These are phyloP conservation scores for Mus musculus DNA, from an alignment of 2,113 vertebrate species.

Conservation along the genomic window DNA sequence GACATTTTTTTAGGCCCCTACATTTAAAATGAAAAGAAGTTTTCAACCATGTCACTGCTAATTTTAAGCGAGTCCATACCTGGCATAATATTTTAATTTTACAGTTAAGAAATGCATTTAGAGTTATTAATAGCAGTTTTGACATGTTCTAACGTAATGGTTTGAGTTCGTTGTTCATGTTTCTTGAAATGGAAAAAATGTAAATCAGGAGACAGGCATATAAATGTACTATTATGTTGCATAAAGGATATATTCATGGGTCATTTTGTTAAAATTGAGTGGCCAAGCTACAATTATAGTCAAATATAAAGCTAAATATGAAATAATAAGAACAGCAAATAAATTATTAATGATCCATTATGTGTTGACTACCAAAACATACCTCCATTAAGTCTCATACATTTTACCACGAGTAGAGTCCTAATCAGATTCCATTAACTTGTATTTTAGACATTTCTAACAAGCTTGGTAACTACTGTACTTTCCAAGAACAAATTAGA, in stretches of 20 bases:
- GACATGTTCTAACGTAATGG: constrained; percentile 23
- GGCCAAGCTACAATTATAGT: constrained; percentile 8
- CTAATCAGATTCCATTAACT: constrained; percentile 60
- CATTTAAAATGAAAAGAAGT: constrained; percentile 70
- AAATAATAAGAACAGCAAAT: constrained; percentile 58
- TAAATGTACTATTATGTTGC: constrained; percentile 56
- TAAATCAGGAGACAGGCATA: constrained; percentile 44
- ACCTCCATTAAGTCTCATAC: neutral
- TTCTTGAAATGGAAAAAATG: constrained; percentile 54
- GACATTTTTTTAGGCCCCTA: constrained; percentile 51
- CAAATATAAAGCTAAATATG: constrained; percentile 26
- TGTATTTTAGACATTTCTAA: constrained; percentile 54
- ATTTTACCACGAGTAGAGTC: constrained; percentile 30
- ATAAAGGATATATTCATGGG: constrained; percentile 41
- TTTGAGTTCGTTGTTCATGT: constrained; percentile 38
- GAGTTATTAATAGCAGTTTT: constrained; percentile 58
- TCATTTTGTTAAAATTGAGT: constrained; percentile 30
- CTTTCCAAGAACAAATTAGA: constrained; percentile 59
- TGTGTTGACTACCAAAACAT: constrained; percentile 59
- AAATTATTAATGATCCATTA: constrained; percentile 54
- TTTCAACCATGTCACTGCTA: constrained; percentile 54
- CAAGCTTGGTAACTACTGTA: constrained; percentile 49
- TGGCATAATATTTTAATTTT: constrained; percentile 51
- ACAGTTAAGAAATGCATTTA: constrained; percentile 20
- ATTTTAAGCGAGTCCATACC: constrained; percentile 61